Conservation (phyloP, 2,113 vertebrate genomes). For the Labeo catla region DNA sequence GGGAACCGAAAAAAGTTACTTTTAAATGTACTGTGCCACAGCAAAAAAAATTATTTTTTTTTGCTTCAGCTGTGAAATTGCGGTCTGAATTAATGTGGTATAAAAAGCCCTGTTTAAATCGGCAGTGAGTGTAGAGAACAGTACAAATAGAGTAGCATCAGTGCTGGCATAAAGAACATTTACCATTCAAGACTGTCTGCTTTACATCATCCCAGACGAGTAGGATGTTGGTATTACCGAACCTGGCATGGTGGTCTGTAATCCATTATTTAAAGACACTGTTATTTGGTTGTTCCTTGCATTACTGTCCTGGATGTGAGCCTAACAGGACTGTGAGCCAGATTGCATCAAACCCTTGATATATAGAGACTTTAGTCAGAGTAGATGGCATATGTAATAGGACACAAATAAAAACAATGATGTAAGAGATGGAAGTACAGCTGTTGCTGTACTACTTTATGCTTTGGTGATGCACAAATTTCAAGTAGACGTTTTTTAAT, state of each 20-base stretch:
- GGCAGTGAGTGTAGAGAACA: background rate
- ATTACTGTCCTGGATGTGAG: conserved; percentile 10
- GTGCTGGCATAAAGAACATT: conserved; percentile 8
- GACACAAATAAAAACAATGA: background rate
- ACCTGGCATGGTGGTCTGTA: conserved; percentile 31
- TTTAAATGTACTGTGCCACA: too few species aligned
- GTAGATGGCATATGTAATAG: background rate
- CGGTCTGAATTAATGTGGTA: background rate
- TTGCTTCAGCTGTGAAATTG: background rate
- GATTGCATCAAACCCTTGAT: background rate
- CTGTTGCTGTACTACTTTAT: background rate
- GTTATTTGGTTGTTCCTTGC: background rate
- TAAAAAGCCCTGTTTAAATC: background rate
- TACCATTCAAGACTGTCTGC: conserved; percentile 24
- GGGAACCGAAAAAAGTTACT: background rate
- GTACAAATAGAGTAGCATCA: background rate
- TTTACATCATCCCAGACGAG: conserved; percentile 6
- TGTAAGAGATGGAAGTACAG: background rate
- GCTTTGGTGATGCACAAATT: background rate
- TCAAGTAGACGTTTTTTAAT: background rate
- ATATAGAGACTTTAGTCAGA: background rate
- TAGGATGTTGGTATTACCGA: conserved; percentile 23
- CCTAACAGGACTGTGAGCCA: background rate
- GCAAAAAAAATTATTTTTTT: too few species aligned
- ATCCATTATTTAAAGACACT: conserved; percentile 4